phyloP scores from a whole-genome alignment of 1,140 invertebrate genomes.

The Holotrichia oblita region DNA sequence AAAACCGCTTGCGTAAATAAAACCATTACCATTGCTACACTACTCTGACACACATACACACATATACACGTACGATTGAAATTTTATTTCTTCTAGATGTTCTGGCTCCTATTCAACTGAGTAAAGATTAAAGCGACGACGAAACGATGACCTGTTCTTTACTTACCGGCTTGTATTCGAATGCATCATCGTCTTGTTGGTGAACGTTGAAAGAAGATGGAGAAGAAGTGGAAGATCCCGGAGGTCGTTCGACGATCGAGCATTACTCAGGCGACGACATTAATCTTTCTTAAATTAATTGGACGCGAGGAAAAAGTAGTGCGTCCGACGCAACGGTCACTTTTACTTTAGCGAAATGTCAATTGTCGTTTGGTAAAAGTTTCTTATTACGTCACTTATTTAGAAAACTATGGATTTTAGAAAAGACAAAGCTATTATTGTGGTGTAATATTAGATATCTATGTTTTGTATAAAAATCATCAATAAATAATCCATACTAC shows the following conservation, averaged over 20 bases:
- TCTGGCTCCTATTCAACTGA: no score
- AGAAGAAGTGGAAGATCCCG: neutral
- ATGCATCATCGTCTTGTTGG: neutral
- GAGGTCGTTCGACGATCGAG: neutral
- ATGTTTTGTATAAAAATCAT: no score
- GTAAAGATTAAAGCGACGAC: no score
- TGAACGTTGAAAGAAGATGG: neutral
- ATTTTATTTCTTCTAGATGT: no score
- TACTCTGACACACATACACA: neutral
- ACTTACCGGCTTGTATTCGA: neutral
- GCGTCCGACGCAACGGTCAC: conserved; percentile 4
- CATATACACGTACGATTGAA: no score
- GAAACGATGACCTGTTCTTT: neutral
- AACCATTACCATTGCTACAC: conserved; percentile 8
- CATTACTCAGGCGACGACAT: conserved; percentile 19
- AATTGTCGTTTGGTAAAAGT: neutral
- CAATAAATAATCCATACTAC: no score
- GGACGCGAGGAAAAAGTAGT: neutral
- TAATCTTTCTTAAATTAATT: conserved; percentile 14
- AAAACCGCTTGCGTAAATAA: conserved; percentile 44
- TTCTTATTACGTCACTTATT: neutral
- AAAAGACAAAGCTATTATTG: no score
- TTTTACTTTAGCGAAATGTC: conserved; percentile 4
- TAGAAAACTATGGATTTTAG: no score
- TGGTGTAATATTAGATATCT: no score